Conservation (phyloP, 2,888 invertebrate genomes). For the Drosophila quinaria region DNA sequence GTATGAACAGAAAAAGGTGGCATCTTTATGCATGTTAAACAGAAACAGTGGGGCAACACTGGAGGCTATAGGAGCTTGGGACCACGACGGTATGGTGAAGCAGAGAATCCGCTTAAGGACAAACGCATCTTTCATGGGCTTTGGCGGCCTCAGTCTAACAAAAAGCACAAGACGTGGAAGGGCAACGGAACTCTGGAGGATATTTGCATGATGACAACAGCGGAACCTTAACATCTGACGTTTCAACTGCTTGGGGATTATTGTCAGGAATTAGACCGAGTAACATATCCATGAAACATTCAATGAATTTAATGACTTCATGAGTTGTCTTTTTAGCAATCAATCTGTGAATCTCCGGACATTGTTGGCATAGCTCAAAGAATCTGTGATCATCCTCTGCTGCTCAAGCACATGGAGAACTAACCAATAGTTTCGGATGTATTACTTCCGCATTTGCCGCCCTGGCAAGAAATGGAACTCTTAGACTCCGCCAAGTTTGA, state of each 20-base stretch:
- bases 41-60: conserved; percentile 61
- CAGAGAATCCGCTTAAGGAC: conserved; percentile 53
- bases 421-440: conserved; percentile 58
- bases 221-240: conserved; percentile 86
- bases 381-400: conserved; percentile 89
- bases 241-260: conserved; percentile 43
- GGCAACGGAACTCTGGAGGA: conserved; percentile 88
- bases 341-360: conserved; percentile 58
- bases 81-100: conserved; percentile 43
- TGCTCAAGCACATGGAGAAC: conserved; percentile 80
- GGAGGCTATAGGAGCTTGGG: conserved; percentile 25
- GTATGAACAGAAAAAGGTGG: no score
- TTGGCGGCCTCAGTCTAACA: conserved; percentile 88
- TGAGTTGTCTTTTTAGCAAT: conserved; percentile 18
- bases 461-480: conserved; percentile 81
- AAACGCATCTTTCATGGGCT: conserved; percentile 87
- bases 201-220: conserved; percentile 88
- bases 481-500: conserved; percentile 88
- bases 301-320: background rate
- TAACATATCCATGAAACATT: background rate
- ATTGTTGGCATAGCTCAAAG: conserved; percentile 88
- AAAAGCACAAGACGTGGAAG: conserved; percentile 91
- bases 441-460: conserved; percentile 69
- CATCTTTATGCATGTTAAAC: no score
- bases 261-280: background rate